Evolutionary conservation across 2,888 invertebrate genomes (phyloP).

Genomic region (Mylabris sibirica): DNA sequence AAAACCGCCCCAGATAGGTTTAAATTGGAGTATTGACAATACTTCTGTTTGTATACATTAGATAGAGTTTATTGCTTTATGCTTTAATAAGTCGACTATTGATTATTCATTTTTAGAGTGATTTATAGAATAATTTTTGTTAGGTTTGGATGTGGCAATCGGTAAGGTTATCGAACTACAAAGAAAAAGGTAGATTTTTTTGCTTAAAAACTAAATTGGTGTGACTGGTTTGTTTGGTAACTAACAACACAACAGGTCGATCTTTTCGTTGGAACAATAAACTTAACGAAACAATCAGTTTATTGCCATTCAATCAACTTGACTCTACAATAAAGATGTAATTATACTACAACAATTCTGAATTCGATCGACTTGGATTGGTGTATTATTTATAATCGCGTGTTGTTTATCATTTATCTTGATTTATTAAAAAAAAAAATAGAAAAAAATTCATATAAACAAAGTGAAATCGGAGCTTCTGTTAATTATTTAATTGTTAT

Average conservation of each 20-base stretch:
- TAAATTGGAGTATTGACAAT: background rate
- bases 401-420: slow-evolving; percentile 45
- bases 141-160: background rate
- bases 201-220: background rate
- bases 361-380: too few species aligned
- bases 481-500: slow-evolving; percentile 60
- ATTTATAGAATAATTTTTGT: slow-evolving; percentile 12
- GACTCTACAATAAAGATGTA: background rate
- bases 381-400: slow-evolving; percentile 40
- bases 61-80: slow-evolving; percentile 1
- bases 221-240: slow-evolving; percentile 10
- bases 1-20: background rate
- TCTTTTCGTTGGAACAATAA: background rate
- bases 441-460: slow-evolving; percentile 11
- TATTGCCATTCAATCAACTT: background rate
- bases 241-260: slow-evolving; percentile 1
- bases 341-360: too few species aligned
- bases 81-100: slow-evolving; percentile 3
- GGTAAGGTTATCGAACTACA: slow-evolving; percentile 8
- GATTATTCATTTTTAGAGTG: background rate
- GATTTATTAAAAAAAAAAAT: slow-evolving; percentile 38
- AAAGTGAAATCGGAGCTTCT: slow-evolving; percentile 58
- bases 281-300: background rate
- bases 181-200: background rate
- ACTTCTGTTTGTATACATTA: too few species aligned